These are phyloP conservation scores for Sphaerophoria rueppellii DNA, from an alignment of 2,888 invertebrate species.

Conservation along the genomic window DNA sequence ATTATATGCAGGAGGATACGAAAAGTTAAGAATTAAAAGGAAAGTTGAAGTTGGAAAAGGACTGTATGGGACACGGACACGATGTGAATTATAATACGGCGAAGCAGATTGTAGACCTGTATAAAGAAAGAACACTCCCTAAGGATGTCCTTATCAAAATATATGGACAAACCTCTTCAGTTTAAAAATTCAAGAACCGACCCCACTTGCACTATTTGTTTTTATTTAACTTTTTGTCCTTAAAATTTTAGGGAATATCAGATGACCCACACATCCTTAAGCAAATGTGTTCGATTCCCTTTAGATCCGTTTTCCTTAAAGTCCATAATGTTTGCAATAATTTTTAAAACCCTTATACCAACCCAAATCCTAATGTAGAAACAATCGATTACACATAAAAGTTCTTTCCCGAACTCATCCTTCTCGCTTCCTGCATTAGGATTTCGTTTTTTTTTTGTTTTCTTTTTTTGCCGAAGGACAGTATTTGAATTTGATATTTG, in stretches of 20 bases:
- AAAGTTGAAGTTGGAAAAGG: no score
- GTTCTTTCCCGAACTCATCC: no score
- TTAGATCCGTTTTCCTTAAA: not conserved
- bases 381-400: conserved; percentile 14
- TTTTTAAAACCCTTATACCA: conserved; percentile 1
- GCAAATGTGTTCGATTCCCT: conserved; percentile 1
- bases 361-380: not conserved
- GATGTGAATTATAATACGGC: no score
- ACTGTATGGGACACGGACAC: no score
- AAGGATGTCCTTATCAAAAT: no score
- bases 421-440: not conserved
- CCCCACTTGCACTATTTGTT: no score
- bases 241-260: not conserved
- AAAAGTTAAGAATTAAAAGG: no score
- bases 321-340: conserved; percentile 13
- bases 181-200: conserved; percentile 1
- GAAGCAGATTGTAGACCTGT: no score
- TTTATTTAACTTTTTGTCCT: no score
- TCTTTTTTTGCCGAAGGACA: conserved; percentile 28
- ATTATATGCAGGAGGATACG: not conserved
- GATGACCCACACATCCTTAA: conserved; percentile 11
- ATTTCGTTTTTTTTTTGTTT: conserved; percentile 20
- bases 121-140: no score
- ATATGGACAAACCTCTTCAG: not conserved
- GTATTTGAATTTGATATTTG: conserved; percentile 60